These are phyloP conservation scores for Seira sanloemensis DNA, from an alignment of 2,888 invertebrate genomes.

Conservation along the genomic window DNA sequence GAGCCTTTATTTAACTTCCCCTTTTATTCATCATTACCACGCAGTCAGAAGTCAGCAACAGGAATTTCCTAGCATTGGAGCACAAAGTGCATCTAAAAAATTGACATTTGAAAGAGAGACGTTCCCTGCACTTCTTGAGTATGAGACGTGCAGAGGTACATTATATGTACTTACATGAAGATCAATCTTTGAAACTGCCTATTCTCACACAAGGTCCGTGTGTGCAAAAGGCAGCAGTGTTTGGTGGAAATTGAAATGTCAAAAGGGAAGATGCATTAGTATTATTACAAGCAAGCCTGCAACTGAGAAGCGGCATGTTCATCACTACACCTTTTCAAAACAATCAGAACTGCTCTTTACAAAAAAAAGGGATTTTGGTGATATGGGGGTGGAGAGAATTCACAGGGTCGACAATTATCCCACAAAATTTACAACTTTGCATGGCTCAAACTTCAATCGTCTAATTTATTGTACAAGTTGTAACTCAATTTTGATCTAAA, in stretches of 20 bases:
- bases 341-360: neutral
- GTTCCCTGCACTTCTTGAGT: no score
- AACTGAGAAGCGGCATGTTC: neutral
- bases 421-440: neutral
- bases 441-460: no score
- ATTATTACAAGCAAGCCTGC: neutral
- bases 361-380: constrained; percentile 25
- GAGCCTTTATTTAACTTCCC: neutral
- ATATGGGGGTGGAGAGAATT: constrained; percentile 52
- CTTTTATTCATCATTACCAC: constrained; percentile 5
- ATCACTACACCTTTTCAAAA: neutral
- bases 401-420: constrained; percentile 27
- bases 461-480: no score
- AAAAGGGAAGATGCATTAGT: neutral
- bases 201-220: no score
- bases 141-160: no score
- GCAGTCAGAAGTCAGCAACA: no score
- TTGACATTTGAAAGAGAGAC: no score
- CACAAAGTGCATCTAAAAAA: no score
- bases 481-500: no score
- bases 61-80: no score
- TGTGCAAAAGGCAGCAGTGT: no score
- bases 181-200: neutral
- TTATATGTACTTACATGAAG: no score
- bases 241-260: neutral